Percentiles rank a stretch among this genome's conserved stretches.
Evolutionary conservation across 2,888 invertebrate genomes (phyloP).

Genomic region (Caenorhabditis sp.): DNA sequence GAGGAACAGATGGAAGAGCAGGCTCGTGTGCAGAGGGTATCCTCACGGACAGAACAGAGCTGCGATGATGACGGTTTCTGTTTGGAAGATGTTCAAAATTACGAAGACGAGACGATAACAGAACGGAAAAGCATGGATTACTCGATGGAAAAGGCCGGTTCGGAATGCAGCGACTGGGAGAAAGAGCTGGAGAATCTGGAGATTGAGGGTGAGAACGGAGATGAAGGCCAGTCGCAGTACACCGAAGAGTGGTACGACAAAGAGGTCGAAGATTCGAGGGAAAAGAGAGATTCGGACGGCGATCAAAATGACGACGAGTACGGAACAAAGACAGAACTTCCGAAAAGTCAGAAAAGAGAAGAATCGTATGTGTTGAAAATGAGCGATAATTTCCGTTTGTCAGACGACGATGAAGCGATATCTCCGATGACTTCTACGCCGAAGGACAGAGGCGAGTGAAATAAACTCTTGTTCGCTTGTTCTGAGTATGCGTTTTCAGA

Average conservation of each 20-base stretch:
- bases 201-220: neutral
- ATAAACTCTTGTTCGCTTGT: neutral
- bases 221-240: no score
- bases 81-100: slow-evolving; percentile 32
- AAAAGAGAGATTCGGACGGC: neutral
- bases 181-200: neutral
- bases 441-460: neutral
- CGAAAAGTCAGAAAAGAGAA: neutral
- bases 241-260: no score
- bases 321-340: neutral
- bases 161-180: slow-evolving; percentile 10
- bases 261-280: neutral
- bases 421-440: slow-evolving; percentile 42
- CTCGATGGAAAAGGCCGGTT: slow-evolving; percentile 5
- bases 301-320: neutral
- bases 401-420: slow-evolving; percentile 9
- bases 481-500: no score
- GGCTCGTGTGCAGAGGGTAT: no score
- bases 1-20: no score
- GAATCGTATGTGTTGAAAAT: slow-evolving; percentile 6
- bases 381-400: slow-evolving; percentile 12
- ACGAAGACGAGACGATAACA: slow-evolving; percentile 14
- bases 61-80: slow-evolving; percentile 23
- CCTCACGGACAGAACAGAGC: no score
- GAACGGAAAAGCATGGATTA: neutral